phyloP scores from a whole-genome alignment of 2,888 invertebrate genomes.

The Lamellibrachia columna region DNA sequence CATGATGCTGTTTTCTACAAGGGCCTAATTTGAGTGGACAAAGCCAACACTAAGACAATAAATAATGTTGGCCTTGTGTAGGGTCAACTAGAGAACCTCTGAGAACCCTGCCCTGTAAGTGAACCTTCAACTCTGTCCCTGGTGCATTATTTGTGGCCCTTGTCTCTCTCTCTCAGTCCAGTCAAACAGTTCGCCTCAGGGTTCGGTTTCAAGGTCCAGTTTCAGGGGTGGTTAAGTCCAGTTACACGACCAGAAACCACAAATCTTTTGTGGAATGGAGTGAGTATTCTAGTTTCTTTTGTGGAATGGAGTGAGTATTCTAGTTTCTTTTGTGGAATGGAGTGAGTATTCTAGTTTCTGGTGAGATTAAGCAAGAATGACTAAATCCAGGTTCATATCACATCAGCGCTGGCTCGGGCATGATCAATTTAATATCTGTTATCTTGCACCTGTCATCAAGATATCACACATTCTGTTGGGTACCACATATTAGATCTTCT shows the following conservation, averaged over 20 bases:
- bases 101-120: background rate
- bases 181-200: background rate
- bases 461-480: background rate
- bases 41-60: background rate
- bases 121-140: background rate
- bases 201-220: background rate
- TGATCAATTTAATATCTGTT: background rate
- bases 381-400: background rate
- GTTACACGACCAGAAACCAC: background rate
- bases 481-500: background rate
- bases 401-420: background rate
- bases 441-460: background rate
- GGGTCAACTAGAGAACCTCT: background rate
- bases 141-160: background rate
- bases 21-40: background rate
- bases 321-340: conserved; percentile 22
- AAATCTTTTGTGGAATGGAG: conserved; percentile 24
- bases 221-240: background rate
- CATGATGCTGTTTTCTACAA: background rate
- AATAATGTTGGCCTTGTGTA: background rate
- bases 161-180: background rate
- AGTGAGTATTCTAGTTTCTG: background rate
- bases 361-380: background rate
- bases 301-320: conserved; percentile 23
- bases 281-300: background rate